These are phyloP conservation scores for Sphinx pinastri DNA, from an alignment of 2,888 invertebrate genomes.

Conservation along the genomic window DNA sequence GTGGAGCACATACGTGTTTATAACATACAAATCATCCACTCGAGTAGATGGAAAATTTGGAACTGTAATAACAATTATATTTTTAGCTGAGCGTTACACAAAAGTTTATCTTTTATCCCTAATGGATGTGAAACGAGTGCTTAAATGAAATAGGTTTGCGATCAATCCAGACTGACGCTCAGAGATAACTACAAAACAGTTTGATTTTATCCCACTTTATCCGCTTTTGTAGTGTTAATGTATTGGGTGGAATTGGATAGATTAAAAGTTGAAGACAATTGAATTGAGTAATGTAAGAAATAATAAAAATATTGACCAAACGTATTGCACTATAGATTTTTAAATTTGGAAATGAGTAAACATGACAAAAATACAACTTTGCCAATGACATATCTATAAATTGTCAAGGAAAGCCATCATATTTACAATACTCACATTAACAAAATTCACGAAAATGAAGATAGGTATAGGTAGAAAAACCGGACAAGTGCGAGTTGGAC, in stretches of 20 bases:
- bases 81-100: neutral
- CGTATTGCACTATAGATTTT: too few relatives aligned
- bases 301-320: neutral
- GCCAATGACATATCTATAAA: too few relatives aligned
- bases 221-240: neutral
- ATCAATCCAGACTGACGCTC: slow-evolving; percentile 9
- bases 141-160: slow-evolving; percentile 10
- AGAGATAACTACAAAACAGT: slow-evolving; percentile 3
- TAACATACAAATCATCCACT: neutral
- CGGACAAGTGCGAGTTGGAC: too few relatives aligned
- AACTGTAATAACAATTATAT: neutral
- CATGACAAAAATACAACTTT: too few relatives aligned
- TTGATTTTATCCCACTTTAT: neutral
- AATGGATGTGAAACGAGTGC: slow-evolving; percentile 2
- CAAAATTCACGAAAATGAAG: too few relatives aligned
- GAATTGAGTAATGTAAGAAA: neutral
- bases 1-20: too few relatives aligned
- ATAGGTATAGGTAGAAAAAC: too few relatives aligned
- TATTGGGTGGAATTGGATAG: neutral
- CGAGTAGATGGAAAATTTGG: neutral
- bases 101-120: neutral
- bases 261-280: neutral
- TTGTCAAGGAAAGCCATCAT: too few relatives aligned
- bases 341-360: too few relatives aligned
- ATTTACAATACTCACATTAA: too few relatives aligned